phyloP scores from a whole-genome alignment of 2,797 vertebrate genomes.

The Holocentrus rufus region DNA sequence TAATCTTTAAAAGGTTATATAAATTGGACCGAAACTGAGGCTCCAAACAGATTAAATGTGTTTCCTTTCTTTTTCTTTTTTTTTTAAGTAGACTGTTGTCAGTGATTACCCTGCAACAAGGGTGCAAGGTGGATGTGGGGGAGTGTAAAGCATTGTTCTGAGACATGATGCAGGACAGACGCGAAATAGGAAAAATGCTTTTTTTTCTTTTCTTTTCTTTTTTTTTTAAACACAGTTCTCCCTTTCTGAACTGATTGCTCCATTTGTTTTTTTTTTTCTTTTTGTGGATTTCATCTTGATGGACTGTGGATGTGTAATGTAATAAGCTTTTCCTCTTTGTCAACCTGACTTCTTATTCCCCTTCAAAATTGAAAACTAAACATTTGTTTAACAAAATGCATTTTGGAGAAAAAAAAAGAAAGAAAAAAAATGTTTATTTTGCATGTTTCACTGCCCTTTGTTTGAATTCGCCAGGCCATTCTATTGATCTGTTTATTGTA shows the following conservation, averaged over 20 bases:
- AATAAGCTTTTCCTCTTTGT: conserved; percentile 44
- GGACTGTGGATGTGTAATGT: conserved; percentile 67
- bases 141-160: conserved; percentile 67
- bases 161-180: conserved; percentile 54
- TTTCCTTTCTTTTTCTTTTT: conserved; percentile 42
- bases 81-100: conserved; percentile 50
- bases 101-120: conserved; percentile 27
- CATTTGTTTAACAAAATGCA: conserved; percentile 61
- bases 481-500: conserved; percentile 56
- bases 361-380: conserved; percentile 49
- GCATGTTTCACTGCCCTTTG: conserved; percentile 74
- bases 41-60: conserved; percentile 51
- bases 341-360: conserved; percentile 10
- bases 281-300: conserved; percentile 67
- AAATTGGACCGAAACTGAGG: conserved; percentile 72
- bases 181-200: conserved; percentile 68
- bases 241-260: conserved; percentile 52
- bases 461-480: conserved; percentile 67
- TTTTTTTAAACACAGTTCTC: conserved; percentile 56
- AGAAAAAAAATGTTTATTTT: conserved; percentile 45
- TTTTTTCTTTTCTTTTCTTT: no score
- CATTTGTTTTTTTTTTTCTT: conserved; percentile 55
- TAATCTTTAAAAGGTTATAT: conserved; percentile 81
- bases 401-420: conserved; percentile 49
- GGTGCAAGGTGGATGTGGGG: conserved; percentile 52